Percentiles rank a stretch among this genome's conserved stretches.
Evolutionary conservation across 2,113 vertebrate genomes (phyloP).

Genomic region (Phoenicopterus ruber): DNA sequence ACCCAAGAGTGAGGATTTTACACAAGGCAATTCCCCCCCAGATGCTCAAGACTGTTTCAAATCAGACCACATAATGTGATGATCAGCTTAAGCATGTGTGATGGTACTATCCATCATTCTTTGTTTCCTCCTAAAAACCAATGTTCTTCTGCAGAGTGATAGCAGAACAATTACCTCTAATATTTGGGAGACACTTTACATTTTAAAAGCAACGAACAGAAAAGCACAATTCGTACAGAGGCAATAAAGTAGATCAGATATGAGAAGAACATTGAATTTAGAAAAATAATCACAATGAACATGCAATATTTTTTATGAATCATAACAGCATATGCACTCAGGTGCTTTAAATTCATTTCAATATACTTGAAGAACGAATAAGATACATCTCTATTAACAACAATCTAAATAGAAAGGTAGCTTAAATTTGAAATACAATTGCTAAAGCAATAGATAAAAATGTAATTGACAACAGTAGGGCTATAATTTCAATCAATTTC

Average conservation of each 20-base stretch:
- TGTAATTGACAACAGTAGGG: background rate
- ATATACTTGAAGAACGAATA: background rate
- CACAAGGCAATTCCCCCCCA: background rate
- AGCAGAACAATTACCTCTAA: background rate
- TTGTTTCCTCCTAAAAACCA: background rate
- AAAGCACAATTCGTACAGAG: background rate
- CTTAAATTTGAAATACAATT: background rate
- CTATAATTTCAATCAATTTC: background rate
- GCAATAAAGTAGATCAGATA: background rate
- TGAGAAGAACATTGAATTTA: background rate
- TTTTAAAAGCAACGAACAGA: background rate
- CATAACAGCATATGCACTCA: background rate
- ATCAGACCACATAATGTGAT: background rate
- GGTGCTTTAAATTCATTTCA: background rate
- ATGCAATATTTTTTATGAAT: background rate
- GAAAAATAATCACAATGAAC: background rate
- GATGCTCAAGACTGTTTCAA: background rate
- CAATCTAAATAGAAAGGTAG: background rate
- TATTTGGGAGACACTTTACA: background rate
- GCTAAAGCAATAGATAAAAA: background rate
- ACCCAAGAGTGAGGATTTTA: slow-evolving; percentile 48
- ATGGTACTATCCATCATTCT: background rate
- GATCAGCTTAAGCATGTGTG: background rate
- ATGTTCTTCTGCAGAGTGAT: background rate
- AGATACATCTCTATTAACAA: background rate